Evolutionary conservation across 2,888 invertebrate species (phyloP), one percentile per base, ranked within the genome.

Genomic region (Sceliomorpha sp.): DNA sequence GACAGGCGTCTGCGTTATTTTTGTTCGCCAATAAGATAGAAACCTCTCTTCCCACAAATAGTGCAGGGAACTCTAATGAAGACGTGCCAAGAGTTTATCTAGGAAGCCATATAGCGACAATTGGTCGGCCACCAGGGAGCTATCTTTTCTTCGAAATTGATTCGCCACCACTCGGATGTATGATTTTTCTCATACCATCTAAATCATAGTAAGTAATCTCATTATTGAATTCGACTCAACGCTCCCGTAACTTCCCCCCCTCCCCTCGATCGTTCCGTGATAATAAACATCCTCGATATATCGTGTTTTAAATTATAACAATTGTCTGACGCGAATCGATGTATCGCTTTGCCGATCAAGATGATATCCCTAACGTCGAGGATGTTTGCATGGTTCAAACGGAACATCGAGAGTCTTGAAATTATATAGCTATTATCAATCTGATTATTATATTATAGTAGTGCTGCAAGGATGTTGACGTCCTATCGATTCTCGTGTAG

Each of bases 1-100:
- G 27, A 39, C 10, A 12, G 29, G 8, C n/a, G 29, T 31, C 15
- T 8, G 44, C 83, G 83, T 83, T 83, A 78, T 82, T 82, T 80
- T 79, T 82, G 72, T 72, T 70, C 73, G 51, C 64, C 64, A 76
- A 77, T 83, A 83, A 80, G 82, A 82, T 77, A 76, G 76, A 79
- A 75, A 60, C 70, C 62, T 72, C 60, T 44, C 58, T 58, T 63
- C 66, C 55, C 70, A 74, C 78, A 82, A 83, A 84, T 77, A 82
- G 82, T 76, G 77, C 72, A 73, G 78, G 76, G 80, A 82, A 81
- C 82, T 85, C 84, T 86, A 86, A 86, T 86, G 85, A 86, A 86
- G 85, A 84, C 84, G 84, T 82, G 82, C 79, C 79, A 75, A 75
- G 80, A 81, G 85, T 85, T 85, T 84, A 85, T 85, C 81, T 82